Conservation (phyloP, 2,797 vertebrate genomes). For the Phrynocephalus forsythii region DNA sequence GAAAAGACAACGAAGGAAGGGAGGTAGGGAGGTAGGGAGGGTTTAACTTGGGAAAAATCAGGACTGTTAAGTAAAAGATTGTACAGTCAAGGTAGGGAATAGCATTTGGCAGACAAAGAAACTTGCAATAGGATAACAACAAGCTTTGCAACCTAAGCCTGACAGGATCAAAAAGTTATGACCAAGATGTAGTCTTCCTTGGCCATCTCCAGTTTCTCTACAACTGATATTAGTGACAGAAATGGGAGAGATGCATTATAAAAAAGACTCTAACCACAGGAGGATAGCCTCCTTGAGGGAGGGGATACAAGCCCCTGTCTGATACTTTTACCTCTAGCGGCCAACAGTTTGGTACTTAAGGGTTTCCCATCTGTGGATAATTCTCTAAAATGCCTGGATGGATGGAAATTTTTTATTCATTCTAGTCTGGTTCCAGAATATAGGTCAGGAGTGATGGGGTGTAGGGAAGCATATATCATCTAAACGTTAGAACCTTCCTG, state of each 20-base stretch:
- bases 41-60: too few species aligned
- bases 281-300: background rate
- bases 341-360: background rate
- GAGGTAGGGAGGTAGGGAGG: too few species aligned
- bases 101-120: too few species aligned
- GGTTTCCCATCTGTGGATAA: background rate
- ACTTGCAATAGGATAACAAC: too few species aligned
- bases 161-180: too few species aligned
- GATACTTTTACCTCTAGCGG: background rate
- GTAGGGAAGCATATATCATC: background rate
- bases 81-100: too few species aligned
- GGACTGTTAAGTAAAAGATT: too few species aligned
- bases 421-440: background rate
- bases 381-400: background rate
- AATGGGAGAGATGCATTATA: background rate
- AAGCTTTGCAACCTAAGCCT: too few species aligned
- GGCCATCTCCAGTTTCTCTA: background rate
- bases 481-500: background rate
- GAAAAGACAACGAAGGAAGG: too few species aligned
- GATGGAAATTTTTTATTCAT: too few species aligned
- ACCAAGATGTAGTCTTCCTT: too few species aligned
- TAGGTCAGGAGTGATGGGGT: background rate
- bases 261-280: background rate
- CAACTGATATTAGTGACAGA: background rate
- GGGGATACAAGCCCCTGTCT: background rate